phyloP scores from a whole-genome alignment of 2,797 vertebrate species.

The Hipposideros larvatus region DNA sequence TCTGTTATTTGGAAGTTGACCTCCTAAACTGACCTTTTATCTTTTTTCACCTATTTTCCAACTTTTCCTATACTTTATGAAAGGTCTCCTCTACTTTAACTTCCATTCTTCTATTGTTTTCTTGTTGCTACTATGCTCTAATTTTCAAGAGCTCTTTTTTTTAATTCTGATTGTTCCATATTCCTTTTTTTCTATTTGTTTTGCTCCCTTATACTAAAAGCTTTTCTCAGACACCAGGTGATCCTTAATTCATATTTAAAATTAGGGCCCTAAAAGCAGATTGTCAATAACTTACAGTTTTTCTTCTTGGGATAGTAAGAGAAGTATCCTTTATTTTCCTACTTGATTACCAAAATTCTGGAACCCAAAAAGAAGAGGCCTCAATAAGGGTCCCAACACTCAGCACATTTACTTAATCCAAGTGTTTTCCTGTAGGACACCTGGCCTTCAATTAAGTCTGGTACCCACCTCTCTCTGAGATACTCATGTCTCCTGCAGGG shows the following conservation, averaged over 20 bases:
- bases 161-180: not conserved
- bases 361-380: not conserved
- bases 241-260: conserved; percentile 49
- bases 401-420: conserved; percentile 27
- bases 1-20: conserved; percentile 18
- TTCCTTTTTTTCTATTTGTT: conserved; percentile 38
- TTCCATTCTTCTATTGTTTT: not conserved
- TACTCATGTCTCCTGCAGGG: not conserved
- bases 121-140: not conserved
- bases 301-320: not conserved
- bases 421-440: not conserved
- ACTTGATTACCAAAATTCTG: conserved; percentile 9
- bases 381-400: not conserved
- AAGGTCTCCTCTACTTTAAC: conserved; percentile 4
- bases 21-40: not conserved
- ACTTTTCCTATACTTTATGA: conserved; percentile 26
- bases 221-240: not conserved
- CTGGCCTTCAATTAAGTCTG: not conserved
- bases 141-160: not conserved
- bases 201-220: conserved; percentile 26
- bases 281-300: not conserved
- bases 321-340: not conserved
- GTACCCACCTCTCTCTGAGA: not conserved
- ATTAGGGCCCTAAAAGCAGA: not conserved
- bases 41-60: conserved; percentile 31